Evolutionary conservation across 92 coral and sea anemone species (phyloP).

Genomic region (Porites rus): DNA sequence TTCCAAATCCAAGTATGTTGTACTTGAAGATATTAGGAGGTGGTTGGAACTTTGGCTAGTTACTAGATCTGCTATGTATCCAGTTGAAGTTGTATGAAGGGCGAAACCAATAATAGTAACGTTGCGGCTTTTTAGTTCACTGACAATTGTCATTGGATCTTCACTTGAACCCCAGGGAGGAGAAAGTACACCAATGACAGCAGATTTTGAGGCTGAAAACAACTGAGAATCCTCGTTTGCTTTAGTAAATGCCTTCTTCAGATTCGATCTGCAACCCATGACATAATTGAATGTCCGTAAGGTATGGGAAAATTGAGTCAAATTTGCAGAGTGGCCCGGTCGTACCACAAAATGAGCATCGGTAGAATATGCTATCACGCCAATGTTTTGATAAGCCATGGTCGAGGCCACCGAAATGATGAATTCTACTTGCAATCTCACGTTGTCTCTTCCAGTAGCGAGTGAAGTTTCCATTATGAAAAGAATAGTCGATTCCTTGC

Average conservation of each 20-base stretch:
- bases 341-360: background rate
- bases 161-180: background rate
- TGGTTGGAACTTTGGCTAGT: background rate
- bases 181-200: background rate
- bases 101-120: background rate
- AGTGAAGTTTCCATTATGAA: background rate
- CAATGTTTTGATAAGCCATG: background rate
- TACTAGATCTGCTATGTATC: background rate
- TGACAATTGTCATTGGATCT: background rate
- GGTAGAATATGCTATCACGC: background rate
- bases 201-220: background rate
- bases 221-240: background rate
- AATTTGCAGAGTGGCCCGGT: background rate
- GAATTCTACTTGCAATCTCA: background rate
- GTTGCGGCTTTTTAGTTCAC: background rate
- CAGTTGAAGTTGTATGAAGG: background rate
- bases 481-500: background rate
- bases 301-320: background rate
- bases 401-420: background rate
- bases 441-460: background rate
- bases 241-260: background rate
- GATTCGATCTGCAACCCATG: background rate
- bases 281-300: background rate
- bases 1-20: background rate
- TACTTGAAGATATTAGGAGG: background rate